Base-by-base conservation (phyloP, 2,797 vertebrate genomes). In the Leptodactylus fallax region DNA sequence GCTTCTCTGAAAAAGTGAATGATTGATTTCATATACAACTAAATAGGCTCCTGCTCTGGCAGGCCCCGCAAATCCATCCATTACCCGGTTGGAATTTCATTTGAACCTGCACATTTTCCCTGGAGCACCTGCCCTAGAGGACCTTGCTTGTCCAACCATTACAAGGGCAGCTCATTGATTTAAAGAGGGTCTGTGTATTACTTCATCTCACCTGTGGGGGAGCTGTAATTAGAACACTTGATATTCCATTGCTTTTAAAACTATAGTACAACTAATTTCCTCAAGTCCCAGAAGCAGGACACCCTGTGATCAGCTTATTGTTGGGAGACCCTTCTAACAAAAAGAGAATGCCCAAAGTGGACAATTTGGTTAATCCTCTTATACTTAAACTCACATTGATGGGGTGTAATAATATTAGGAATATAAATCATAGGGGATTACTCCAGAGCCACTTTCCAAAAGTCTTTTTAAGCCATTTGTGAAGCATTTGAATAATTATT, bases 401-500 rank as follows among this genome's bases (percentile, higher is more conserved):
- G 11, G 47, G 45, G 19, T 53, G 16, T 82, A 23, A 49, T 67
- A 19, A 13, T 69, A 56, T 56, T 19, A 83, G 67, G 56, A 23
- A 49, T 53, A 36, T 19, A 71, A 71, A 71, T 55, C 81, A 53
- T 69, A 12, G 27, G 81, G 53, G 81, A 83, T 83, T 71, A 72
- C 49, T 83, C 7, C 2, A 47, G 79, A n/a, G 23, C 81, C 51
- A 51, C 23, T 71, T 83, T 83, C 21, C 51, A 25, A 63, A 61
- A 19, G 65, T 87, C 67, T 81, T 85, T 65, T 51, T 27, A 55
- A 78, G 51, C 45, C 49, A 72, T 80, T 86, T 86, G 36, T 72
- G 10, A 49, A 81, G 56, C 79, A 76, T 87, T 76, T 81, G 79
- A 81, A 87, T 79, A 69, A 60, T 82, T 45, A 69, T 83, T 71